A percentile compares a stretch with the other conserved stretches of the same genome.
Evolutionary conservation across 1,140 invertebrate genomes (phyloP).

Genomic region (Brachionus calyciflorus): DNA sequence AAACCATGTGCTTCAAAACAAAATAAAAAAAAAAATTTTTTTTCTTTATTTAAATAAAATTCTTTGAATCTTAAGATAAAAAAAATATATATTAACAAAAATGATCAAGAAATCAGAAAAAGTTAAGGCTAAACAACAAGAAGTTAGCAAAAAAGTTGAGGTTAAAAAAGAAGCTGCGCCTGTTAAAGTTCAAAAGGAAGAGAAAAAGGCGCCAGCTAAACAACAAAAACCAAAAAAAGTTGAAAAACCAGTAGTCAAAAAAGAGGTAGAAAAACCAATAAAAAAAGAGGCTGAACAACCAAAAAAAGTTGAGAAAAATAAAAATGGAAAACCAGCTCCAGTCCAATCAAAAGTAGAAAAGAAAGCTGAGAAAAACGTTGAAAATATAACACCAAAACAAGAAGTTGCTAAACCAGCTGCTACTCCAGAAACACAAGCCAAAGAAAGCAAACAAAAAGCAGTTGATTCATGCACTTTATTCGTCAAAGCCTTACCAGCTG

Average conservation of each 20-base stretch:
- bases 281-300: not conserved
- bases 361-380: conserved; percentile 33
- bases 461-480: conserved; percentile 64
- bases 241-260: not conserved
- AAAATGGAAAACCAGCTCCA: conserved; percentile 4
- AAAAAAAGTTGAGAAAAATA: conserved; percentile 46
- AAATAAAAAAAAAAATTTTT: not conserved
- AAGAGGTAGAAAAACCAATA: conserved; percentile 48
- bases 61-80: not conserved
- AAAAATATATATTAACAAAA: conserved; percentile 7
- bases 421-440: conserved; percentile 47
- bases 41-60: not conserved
- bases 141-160: not conserved
- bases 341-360: too few relatives aligned
- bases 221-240: not conserved
- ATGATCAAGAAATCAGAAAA: conserved; percentile 33
- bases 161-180: not conserved
- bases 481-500: conserved; percentile 80
- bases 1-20: conserved; percentile 11
- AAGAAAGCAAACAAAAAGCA: conserved; percentile 16
- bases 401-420: too few relatives aligned
- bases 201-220: not conserved
- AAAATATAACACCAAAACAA: conserved; percentile 46
- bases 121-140: conserved; percentile 18
- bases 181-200: not conserved